Base-by-base conservation (phyloP, 2,797 vertebrate genomes). In the Paratrypauchen microcephalus region DNA sequence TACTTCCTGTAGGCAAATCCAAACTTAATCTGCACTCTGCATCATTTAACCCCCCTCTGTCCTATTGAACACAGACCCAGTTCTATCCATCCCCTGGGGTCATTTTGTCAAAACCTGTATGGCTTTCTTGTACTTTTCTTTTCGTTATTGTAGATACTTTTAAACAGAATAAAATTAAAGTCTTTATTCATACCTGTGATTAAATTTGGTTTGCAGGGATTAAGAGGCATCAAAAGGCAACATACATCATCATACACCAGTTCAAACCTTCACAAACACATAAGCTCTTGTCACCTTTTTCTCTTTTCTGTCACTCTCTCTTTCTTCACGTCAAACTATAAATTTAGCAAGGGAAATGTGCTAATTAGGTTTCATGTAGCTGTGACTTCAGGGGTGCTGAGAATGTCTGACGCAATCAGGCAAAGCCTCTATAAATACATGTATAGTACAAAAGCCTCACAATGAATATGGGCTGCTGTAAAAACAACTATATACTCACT, bases 401-500 rank as follows among this genome's bases (percentile, higher is more conserved):
- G 73, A 72, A 57, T 73, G 57, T 77, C 76, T 19, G 62, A 36
- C 73, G 63, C 58, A 69, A 69, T 77, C 50, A 63, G 9, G 39
- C 61, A 23, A 52, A 56, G 71, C 9, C 65, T 66, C 72, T 68
- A 65, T 70, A 23, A 23, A 72, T 71, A 59, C 26, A 28, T 2
- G 52, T 41, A 61, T 13, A 23, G 19, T 36, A 61, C 9, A 39
- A 41, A 60, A 21, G 32, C 59, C 19, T 21, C 2, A 61, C 6
- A 61, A 19, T 18, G 18, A 30, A 36, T n/a, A 59, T 32, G 57
- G 30, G 24, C 26, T 26, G 23, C 23, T 56, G 21, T 56, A 24
- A 56, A 55, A 57, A 13, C 52, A 55, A 0, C 24, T 12, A 4
- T 15, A 15, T 65, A 87, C 93, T 94, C 79, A 97, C 96, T 55